Evolutionary conservation across 2,113 vertebrate genomes (phyloP).

Genomic region (Kobus ellipsiprymnus): DNA sequence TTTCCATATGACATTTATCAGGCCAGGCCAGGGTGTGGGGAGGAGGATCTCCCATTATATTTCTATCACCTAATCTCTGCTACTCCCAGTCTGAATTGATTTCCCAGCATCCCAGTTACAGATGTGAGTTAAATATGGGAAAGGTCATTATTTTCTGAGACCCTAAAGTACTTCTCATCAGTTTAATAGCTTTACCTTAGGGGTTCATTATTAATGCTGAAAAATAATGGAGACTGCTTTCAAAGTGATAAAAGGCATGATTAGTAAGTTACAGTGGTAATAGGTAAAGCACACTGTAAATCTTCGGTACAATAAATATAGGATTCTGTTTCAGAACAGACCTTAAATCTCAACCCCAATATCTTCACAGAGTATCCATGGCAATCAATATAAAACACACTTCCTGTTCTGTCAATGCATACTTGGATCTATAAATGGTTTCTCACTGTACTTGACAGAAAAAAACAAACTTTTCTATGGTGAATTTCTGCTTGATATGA

Average conservation of each 20-base stretch:
- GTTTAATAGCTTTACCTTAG: neutral
- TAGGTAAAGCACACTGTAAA: neutral
- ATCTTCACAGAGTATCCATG: neutral
- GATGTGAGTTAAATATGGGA: neutral
- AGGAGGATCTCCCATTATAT: neutral
- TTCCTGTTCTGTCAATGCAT: neutral
- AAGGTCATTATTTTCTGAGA: neutral
- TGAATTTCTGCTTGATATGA: neutral
- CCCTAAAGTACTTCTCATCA: neutral
- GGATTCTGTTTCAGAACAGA: neutral
- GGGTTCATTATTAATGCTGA: neutral
- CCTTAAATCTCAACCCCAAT: neutral
- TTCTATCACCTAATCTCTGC: neutral
- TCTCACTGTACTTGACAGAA: neutral
- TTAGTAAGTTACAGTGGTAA: neutral
- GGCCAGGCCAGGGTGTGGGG: neutral
- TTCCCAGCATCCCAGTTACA: neutral
- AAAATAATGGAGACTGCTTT: neutral
- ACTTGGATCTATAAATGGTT: neutral
- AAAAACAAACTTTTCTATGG: neutral
- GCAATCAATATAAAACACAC: neutral
- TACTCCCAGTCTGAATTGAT: neutral
- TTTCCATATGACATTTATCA: neutral
- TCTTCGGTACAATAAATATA: neutral
- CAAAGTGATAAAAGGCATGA: neutral